Evolutionary conservation across 1,140 invertebrate species (phyloP).

Genomic region (Dryas iulia): DNA sequence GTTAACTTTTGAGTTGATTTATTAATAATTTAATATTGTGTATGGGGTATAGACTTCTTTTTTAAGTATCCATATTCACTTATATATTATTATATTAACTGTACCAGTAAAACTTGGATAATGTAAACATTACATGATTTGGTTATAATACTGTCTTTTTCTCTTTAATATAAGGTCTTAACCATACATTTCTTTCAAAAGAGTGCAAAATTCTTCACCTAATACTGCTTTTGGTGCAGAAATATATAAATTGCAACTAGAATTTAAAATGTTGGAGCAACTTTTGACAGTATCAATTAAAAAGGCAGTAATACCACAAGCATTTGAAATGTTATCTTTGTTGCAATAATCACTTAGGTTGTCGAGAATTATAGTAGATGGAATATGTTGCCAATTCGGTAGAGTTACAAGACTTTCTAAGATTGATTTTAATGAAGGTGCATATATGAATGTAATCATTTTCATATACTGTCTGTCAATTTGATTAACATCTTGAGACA

Average conservation of each 20-base stretch:
- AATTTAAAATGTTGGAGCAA: constrained; percentile 45
- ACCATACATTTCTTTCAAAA: constrained; percentile 53
- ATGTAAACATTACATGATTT: no score
- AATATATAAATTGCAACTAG: constrained; percentile 47
- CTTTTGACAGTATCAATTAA: constrained; percentile 46
- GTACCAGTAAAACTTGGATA: no score
- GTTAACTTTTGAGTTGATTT: no score
- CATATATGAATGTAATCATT: constrained; percentile 71
- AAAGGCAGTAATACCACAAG: constrained; percentile 59
- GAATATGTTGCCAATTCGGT: constrained; percentile 65
- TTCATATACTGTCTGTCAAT: constrained; percentile 65
- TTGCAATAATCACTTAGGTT: constrained; percentile 54
- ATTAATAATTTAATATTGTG: no score
- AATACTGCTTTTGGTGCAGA: constrained; percentile 46
- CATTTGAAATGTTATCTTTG: constrained; percentile 50
- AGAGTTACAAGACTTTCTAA: constrained; percentile 57
- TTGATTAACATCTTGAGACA: constrained; percentile 60
- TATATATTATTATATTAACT: no score
- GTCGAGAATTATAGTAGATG: constrained; percentile 65
- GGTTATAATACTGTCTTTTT: no score
- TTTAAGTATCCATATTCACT: no score
- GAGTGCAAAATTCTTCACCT: constrained; percentile 51
- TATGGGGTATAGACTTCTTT: no score
- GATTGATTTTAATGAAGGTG: constrained; percentile 47
- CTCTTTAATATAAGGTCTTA: no score